These are phyloP conservation scores for Adineta ricciae DNA, from an alignment of 2,888 invertebrate species.

Conservation along the genomic window DNA sequence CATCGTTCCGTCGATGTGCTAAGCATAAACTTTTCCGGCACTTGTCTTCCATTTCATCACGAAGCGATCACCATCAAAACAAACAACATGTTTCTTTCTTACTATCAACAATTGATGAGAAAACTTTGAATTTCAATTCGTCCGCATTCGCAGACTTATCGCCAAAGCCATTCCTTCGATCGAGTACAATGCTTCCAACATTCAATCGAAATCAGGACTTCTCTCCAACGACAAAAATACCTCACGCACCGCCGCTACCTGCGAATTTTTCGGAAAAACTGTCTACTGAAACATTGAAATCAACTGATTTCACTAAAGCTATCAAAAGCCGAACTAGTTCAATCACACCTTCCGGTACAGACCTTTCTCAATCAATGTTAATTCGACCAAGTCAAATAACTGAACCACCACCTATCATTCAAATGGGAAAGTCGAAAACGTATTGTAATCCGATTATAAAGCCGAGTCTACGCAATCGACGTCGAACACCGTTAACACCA, in stretches of 20 bases:
- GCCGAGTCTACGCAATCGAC: not conserved
- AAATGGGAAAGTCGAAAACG: not conserved
- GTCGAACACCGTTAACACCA: constrained; percentile 11
- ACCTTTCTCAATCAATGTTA: not conserved
- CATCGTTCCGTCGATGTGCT: not conserved
- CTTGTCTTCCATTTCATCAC: not conserved
- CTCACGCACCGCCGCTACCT: not conserved
- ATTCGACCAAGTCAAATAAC: not conserved
- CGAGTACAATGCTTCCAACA: not conserved
- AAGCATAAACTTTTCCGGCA: not conserved
- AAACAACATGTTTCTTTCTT: not conserved
- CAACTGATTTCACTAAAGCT: not conserved
- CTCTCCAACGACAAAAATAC: not conserved
- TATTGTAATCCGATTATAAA: not conserved
- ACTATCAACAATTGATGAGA: not conserved
- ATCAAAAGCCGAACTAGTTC: not conserved
- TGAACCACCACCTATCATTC: not conserved
- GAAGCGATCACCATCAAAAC: not conserved
- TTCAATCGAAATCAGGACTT: not conserved
- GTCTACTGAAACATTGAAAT: not conserved
- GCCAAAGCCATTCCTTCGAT: not conserved
- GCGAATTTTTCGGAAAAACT: not conserved
- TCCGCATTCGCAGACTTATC: not conserved
- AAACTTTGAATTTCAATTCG: not conserved
- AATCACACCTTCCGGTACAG: constrained; percentile 12